phyloP scores from a whole-genome alignment of 2,797 vertebrate species.

The Anolis apletophallus region DNA sequence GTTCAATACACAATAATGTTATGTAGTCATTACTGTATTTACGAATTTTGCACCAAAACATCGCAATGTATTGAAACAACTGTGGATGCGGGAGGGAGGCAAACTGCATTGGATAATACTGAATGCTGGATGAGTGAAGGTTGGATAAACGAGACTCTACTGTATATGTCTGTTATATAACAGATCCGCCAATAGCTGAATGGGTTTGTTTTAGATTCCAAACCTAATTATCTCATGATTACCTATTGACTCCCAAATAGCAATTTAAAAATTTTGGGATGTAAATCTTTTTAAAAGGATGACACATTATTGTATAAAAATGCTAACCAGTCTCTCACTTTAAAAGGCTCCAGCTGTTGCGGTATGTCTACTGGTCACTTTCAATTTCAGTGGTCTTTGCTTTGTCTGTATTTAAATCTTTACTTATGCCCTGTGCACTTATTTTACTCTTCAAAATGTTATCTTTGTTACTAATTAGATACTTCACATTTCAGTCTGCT shows the following conservation, averaged over 20 bases:
- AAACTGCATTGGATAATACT: too few relatives aligned
- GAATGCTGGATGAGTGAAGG: too few relatives aligned
- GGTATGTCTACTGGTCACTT: background rate
- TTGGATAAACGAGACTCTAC: too few relatives aligned
- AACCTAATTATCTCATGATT: background rate
- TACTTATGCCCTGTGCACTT: background rate
- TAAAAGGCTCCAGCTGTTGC: background rate
- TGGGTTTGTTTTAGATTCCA: background rate
- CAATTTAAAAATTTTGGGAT: background rate
- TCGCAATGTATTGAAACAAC: too few relatives aligned
- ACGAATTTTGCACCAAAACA: too few relatives aligned
- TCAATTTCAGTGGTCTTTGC: background rate
- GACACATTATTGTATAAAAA: background rate
- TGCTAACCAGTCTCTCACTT: background rate
- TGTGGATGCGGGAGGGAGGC: too few relatives aligned
- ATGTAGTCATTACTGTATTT: too few relatives aligned
- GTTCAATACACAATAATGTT: too few relatives aligned
- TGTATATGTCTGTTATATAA: background rate
- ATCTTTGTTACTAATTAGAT: background rate
- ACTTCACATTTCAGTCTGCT: slow-evolving; percentile 2
- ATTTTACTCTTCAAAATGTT: background rate
- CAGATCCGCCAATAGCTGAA: background rate
- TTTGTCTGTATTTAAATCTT: background rate
- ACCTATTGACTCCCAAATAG: background rate
- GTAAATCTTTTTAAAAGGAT: background rate